These are phyloP conservation scores for Eurypyga helias DNA, from an alignment of 2,113 vertebrate genomes.

Conservation along the genomic window DNA sequence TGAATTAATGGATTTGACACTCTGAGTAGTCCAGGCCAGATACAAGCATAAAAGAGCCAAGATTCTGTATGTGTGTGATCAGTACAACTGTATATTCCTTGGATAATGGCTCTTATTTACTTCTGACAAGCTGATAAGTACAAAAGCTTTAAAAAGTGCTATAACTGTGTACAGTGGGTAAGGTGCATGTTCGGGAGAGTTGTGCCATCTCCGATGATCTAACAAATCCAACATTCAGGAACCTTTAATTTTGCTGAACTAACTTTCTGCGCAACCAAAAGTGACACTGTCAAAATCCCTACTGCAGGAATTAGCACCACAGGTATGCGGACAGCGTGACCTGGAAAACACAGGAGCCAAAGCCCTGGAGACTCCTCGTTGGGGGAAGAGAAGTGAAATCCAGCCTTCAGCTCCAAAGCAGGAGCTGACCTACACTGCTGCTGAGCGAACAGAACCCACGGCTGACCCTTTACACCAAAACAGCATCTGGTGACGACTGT, in stretches of 20 bases:
- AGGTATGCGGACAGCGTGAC: rapidly evolving
- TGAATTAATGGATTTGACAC: not conserved
- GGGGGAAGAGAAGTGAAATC: not conserved
- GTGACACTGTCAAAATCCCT: not conserved
- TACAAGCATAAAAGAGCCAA: not conserved
- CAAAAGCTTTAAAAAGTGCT: not conserved
- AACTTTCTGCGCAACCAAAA: not conserved
- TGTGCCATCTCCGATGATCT: not conserved
- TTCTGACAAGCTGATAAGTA: not conserved
- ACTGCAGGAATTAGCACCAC: not conserved
- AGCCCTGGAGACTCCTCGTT: rapidly evolving
- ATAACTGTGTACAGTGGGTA: not conserved
- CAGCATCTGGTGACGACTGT: rapidly evolving
- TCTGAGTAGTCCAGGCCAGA: not conserved
- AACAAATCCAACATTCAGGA: not conserved
- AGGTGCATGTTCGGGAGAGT: not conserved
- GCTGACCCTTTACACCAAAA: not conserved
- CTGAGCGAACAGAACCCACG: rapidly evolving
- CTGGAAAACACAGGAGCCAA: rapidly evolving
- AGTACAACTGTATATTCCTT: not conserved
- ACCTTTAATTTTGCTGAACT: not conserved
- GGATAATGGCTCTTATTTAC: not conserved
- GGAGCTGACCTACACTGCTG: rapidly evolving
- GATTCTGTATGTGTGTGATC: not conserved
- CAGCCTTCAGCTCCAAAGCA: not conserved